Percentiles rank a stretch among this genome's conserved stretches.
phyloP scores from a whole-genome alignment of 2,113 vertebrate species.

The Chaetodon auriga region DNA sequence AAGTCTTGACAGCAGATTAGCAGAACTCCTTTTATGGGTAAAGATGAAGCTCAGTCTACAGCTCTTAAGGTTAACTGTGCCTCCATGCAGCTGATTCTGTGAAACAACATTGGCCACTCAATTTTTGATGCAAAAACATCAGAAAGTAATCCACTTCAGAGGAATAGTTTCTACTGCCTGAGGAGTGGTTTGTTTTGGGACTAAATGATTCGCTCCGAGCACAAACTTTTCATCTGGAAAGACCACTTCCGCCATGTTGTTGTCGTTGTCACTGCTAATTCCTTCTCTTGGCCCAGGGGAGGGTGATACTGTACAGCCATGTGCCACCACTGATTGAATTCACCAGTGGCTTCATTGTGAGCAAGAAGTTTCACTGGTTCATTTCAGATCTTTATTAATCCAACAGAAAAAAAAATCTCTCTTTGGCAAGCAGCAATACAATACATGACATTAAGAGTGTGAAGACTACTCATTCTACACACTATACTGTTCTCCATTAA shows the following conservation, averaged over 20 bases:
- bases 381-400: neutral
- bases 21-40: slow-evolving; percentile 65
- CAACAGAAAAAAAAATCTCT: neutral
- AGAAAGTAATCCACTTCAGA: neutral
- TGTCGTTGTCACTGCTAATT: neutral
- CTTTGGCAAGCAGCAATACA: neutral
- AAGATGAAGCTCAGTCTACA: slow-evolving; percentile 38
- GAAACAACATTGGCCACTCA: slow-evolving; percentile 24
- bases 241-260: neutral
- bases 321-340: neutral
- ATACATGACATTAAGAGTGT: neutral
- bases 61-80: slow-evolving; percentile 48
- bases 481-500: no score
- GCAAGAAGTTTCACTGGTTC: neutral
- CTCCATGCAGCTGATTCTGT: slow-evolving; percentile 16
- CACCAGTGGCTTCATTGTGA: neutral
- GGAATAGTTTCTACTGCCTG: neutral
- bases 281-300: neutral
- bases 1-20: slow-evolving; percentile 39
- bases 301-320: neutral
- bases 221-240: neutral
- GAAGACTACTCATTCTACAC: no score
- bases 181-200: neutral
- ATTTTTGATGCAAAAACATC: slow-evolving; percentile 6
- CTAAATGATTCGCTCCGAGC: neutral